Conservation (phyloP, 1,140 invertebrate species). For the Stegodyphus dumicola region DNA sequence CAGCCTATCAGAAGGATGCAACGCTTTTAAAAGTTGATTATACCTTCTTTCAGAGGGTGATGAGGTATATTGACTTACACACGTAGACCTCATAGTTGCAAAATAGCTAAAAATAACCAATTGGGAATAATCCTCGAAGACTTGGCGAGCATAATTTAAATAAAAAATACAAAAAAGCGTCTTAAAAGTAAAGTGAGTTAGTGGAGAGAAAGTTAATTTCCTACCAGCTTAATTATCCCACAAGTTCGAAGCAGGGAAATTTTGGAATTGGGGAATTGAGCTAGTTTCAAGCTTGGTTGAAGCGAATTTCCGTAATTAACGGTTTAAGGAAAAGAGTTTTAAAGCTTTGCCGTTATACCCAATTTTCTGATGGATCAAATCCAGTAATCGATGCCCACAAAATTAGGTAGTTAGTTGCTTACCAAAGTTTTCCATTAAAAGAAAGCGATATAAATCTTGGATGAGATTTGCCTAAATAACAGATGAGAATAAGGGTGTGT, state of each 20-base stretch:
- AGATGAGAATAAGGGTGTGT: no score
- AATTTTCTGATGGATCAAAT: conserved; percentile 49
- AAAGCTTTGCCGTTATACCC: conserved; percentile 11
- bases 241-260: conserved; percentile 17
- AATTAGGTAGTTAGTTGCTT: conserved; percentile 27
- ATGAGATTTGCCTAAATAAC: no score
- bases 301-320: conserved; percentile 55
- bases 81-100: not conserved
- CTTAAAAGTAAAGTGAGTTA: conserved; percentile 31
- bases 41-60: no score
- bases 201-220: conserved; percentile 47
- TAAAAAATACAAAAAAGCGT: not conserved
- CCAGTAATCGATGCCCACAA: conserved; percentile 32
- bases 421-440: not conserved
- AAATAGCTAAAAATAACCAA: conserved; percentile 7
- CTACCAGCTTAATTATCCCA: conserved; percentile 46
- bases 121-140: conserved; percentile 35
- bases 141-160: not conserved
- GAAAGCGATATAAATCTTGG: not conserved
- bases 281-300: conserved; percentile 31
- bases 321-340: conserved; percentile 50
- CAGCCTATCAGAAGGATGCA: no score
- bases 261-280: conserved; percentile 16
- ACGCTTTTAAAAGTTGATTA: no score
- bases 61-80: not conserved